Conservation (phyloP, 2,797 vertebrate genomes). For the Typhlichthys eigenmanni region DNA sequence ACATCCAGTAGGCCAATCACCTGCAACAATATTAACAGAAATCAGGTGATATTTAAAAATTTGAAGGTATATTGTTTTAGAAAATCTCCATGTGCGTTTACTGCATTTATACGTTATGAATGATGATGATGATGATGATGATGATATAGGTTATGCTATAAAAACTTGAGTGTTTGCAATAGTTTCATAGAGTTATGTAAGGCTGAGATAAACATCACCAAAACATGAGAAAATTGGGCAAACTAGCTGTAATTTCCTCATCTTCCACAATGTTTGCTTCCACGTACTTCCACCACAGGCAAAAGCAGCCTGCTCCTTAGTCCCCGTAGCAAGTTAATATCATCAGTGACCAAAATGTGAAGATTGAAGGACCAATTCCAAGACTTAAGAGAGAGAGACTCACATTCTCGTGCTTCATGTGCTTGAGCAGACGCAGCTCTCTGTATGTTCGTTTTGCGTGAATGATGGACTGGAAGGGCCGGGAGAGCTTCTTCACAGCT, state of each 20-base stretch:
- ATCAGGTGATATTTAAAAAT: neutral
- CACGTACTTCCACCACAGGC: too few relatives aligned
- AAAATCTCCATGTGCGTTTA: too few relatives aligned
- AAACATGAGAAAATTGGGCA: too few relatives aligned
- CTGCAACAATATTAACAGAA: slow-evolving; percentile 63
- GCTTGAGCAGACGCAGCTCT: slow-evolving; percentile 93
- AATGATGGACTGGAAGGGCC: slow-evolving; percentile 97
- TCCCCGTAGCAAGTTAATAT: neutral
- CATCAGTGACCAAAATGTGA: neutral
- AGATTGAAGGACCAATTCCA: slow-evolving; percentile 6
- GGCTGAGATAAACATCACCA: neutral
- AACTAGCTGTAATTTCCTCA: too few relatives aligned
- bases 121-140: too few relatives aligned
- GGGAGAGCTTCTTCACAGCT: slow-evolving; percentile 97
- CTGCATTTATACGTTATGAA: too few relatives aligned
- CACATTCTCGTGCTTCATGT: slow-evolving; percentile 99
- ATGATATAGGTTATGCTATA: too few relatives aligned
- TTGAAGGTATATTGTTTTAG: too few relatives aligned
- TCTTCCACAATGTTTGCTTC: too few relatives aligned
- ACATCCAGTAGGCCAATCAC: slow-evolving; percentile 96
- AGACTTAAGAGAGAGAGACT: slow-evolving; percentile 62
- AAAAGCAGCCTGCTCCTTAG: neutral
- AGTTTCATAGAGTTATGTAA: too few relatives aligned
- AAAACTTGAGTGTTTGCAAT: too few relatives aligned
- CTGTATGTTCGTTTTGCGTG: slow-evolving; percentile 97